Base-by-base conservation (phyloP, 2,888 invertebrate genomes). In the Plagodis pulveraria region DNA sequence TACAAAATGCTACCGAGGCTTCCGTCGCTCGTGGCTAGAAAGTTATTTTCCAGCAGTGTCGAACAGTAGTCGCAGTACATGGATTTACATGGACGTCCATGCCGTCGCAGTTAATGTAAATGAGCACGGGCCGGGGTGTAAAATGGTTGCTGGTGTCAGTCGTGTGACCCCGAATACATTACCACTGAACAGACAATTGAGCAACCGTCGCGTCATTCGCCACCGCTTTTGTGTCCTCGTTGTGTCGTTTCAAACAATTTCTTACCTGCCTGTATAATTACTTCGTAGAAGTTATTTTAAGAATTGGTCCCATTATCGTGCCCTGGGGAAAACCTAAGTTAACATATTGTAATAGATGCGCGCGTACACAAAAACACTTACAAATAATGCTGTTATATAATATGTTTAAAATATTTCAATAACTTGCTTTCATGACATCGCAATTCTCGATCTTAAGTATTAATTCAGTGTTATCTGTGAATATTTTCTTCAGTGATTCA, bases 121-220 rank as follows among this genome's bases (percentile, higher is more conserved):
- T 80, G 76, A 71, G 73, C 68, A 55, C 63, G 58, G 48, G 66
- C 53, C 65, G 69, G 69, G 60, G 75, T 76, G 75, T 77, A 74
- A 71, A 76, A 70, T 63, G 72, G 70, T 71, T 71, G 71, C 63
- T 75, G 71, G 76, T 84, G 86, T 82, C 84, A 84, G 73, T 71
- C 75, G 76, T 63, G 68, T 86, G 89, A 90, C 89, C 90, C 77
- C 75, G 90, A 86, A 90, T 90, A 90, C 70, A 89, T 91, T 90
- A 89, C 70, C 62, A 61, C 55, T 62, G 56, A 62, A 66, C 73
- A 74, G 66, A 85, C 84, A 81, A 80, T 84, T 76, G 83, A 77
- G 71, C 71, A 70, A 74, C 70, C 65, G 66, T 63, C 66, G 63
- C 72, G 73, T 77, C 71, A 72, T 66, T 66, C 66, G 69, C 54